Conservation (phyloP, 2,113 vertebrate genomes). For the Phainopepla nitens region DNA sequence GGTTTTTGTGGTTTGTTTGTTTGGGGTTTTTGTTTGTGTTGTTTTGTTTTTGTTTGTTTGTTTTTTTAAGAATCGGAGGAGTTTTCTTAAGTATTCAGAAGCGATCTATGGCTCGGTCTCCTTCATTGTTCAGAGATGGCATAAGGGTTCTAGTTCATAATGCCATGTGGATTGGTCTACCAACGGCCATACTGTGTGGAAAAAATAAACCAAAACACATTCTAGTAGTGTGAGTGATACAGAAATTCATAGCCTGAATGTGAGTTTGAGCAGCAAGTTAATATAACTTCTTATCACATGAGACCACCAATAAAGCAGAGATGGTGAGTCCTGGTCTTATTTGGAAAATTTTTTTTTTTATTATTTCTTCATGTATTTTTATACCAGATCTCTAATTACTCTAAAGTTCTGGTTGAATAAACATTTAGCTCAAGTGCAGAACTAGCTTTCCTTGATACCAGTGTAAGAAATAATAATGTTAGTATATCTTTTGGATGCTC, state of each 20-base stretch:
- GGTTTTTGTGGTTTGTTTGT: accelerated
- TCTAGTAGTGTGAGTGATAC: background rate
- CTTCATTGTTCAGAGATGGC: background rate
- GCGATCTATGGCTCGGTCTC: background rate
- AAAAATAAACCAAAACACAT: background rate
- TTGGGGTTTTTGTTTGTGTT: background rate
- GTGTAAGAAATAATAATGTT: background rate
- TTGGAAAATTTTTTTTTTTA: background rate
- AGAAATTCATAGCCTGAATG: background rate
- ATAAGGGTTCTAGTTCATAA: background rate
- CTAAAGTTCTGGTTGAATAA: background rate
- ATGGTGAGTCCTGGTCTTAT: background rate
- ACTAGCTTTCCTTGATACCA: background rate
- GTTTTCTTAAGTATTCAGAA: background rate
- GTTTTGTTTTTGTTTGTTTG: accelerated
- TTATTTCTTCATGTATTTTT: background rate
- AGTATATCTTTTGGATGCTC: background rate
- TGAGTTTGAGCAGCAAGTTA: background rate
- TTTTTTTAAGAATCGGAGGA: background rate
- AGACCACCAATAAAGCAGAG: background rate
- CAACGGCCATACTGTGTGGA: background rate
- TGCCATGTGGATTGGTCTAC: background rate
- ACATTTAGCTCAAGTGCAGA: background rate
- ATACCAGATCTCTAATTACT: background rate
- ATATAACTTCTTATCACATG: background rate